Conservation (phyloP, 2,113 vertebrate species). For the Peromyscus maniculatus region DNA sequence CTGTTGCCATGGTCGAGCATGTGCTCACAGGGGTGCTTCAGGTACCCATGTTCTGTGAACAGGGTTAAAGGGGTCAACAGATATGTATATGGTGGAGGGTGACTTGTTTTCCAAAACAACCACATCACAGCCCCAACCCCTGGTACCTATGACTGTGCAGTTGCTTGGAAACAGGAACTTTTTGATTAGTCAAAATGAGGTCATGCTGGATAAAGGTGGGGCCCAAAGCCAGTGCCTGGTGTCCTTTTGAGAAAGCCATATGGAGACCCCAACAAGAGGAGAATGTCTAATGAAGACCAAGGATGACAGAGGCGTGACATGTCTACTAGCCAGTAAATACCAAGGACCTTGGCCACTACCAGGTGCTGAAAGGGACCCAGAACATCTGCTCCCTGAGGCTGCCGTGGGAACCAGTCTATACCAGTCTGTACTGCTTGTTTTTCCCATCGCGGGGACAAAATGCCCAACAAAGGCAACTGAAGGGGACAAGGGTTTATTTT, state of each 20-base stretch:
- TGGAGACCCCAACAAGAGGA: background rate
- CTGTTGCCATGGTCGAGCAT: background rate
- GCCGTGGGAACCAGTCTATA: background rate
- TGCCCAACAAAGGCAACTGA: background rate
- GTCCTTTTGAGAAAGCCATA: background rate
- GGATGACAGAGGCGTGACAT: background rate
- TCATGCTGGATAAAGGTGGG: background rate
- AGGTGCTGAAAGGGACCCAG: background rate
- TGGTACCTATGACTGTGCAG: background rate
- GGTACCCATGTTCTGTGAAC: slow-evolving; percentile 44
- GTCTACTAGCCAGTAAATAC: background rate
- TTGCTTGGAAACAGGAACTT: background rate
- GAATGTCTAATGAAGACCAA: too few relatives aligned
- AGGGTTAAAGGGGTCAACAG: background rate
- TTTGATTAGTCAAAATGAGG: background rate
- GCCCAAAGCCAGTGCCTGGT: background rate
- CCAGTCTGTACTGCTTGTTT: background rate
- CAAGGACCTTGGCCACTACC: background rate
- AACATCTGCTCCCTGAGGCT: background rate
- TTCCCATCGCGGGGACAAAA: background rate
- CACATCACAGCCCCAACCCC: background rate
- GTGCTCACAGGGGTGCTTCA: background rate
- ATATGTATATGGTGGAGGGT: rapidly evolving
- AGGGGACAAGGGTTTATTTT: background rate
- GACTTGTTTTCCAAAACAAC: background rate